Evolutionary conservation across 2,888 invertebrate species (phyloP).

Genomic region (Macropis europaea): DNA sequence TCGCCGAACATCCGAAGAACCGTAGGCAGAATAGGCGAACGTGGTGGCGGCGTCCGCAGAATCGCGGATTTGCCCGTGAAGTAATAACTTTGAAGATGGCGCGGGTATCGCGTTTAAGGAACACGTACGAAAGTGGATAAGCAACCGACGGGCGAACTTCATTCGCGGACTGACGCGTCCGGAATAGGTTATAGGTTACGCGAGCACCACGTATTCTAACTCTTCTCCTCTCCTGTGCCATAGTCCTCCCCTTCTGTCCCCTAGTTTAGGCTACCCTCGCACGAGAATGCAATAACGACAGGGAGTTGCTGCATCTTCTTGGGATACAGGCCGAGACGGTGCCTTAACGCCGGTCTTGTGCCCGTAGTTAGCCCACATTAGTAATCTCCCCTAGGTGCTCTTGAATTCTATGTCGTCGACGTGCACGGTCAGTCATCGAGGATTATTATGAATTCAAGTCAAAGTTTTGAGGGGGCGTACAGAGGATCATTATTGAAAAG

Average conservation of each 20-base stretch:
- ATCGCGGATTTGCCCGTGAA: slow-evolving; percentile 57
- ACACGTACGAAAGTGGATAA: slow-evolving; percentile 79
- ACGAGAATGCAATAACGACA: slow-evolving; percentile 73
- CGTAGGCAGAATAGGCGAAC: slow-evolving; percentile 35
- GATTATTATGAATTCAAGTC: slow-evolving; percentile 58
- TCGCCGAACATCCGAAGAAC: slow-evolving; percentile 26
- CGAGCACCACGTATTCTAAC: slow-evolving; percentile 41
- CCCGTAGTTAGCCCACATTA: slow-evolving; percentile 74
- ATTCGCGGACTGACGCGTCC: slow-evolving; percentile 75
- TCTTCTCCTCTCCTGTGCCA: not conserved
- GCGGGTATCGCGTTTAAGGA: slow-evolving; percentile 70
- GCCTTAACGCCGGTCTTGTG: slow-evolving; percentile 56
- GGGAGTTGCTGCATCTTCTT: slow-evolving; percentile 59
- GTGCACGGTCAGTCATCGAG: slow-evolving; percentile 34
- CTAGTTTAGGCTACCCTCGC: slow-evolving; percentile 50
- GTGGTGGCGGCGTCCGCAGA: slow-evolving; percentile 42
- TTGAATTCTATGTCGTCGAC: slow-evolving; percentile 63
- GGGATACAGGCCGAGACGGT: slow-evolving; percentile 51
- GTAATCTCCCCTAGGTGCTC: slow-evolving; percentile 74
- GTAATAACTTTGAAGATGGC: slow-evolving; percentile 63
- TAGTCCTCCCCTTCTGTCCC: slow-evolving; percentile 4
- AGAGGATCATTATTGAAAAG: slow-evolving; percentile 26
- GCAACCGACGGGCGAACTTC: slow-evolving; percentile 74
- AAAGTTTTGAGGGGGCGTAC: slow-evolving; percentile 24
- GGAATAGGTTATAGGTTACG: slow-evolving; percentile 76